Evolutionary conservation across 1,140 invertebrate genomes (phyloP).

Genomic region (Capitella teleta): DNA sequence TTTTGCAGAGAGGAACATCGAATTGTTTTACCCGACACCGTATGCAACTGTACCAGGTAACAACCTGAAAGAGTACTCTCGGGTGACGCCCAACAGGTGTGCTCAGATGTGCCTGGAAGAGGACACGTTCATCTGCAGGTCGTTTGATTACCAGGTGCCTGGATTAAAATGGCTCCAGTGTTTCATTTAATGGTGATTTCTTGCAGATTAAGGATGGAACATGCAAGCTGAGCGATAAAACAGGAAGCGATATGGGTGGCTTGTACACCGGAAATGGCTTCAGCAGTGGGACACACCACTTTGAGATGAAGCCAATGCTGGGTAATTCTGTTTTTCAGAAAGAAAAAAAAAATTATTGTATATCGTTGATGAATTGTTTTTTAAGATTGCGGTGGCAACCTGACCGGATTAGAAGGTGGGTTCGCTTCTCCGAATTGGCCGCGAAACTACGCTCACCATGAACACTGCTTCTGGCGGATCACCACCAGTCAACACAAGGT

Average conservation of each 20-base stretch:
- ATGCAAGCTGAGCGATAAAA: conserved; percentile 29
- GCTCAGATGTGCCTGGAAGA: conserved; percentile 32
- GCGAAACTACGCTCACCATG: conserved; percentile 7
- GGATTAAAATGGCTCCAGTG: too few species aligned
- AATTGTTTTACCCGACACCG: conserved; percentile 29
- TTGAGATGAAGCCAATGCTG: conserved; percentile 36
- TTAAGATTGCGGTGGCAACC: conserved; percentile 11
- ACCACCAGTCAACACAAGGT: conserved; percentile 3
- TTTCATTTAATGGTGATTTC: too few species aligned
- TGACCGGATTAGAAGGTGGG: conserved; percentile 4
- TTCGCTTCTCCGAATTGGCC: conserved; percentile 13
- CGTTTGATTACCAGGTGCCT: conserved; percentile 40
- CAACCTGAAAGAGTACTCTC: conserved; percentile 24
- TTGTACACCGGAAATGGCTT: conserved; percentile 23
- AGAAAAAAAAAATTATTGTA: neutral
- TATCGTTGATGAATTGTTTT: neutral
- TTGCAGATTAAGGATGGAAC: conserved; percentile 18
- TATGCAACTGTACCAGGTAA: conserved; percentile 28
- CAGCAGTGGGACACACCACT: conserved; percentile 30
- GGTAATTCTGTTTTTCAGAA: conserved; percentile 16
- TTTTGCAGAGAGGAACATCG: conserved; percentile 12
- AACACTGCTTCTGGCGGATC: conserved; percentile 11
- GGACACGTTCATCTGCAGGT: conserved; percentile 29
- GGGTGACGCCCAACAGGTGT: conserved; percentile 29
- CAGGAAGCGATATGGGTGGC: conserved; percentile 33